Base-by-base conservation (phyloP, 2,888 invertebrate species). In the Sycophila texana region DNA sequence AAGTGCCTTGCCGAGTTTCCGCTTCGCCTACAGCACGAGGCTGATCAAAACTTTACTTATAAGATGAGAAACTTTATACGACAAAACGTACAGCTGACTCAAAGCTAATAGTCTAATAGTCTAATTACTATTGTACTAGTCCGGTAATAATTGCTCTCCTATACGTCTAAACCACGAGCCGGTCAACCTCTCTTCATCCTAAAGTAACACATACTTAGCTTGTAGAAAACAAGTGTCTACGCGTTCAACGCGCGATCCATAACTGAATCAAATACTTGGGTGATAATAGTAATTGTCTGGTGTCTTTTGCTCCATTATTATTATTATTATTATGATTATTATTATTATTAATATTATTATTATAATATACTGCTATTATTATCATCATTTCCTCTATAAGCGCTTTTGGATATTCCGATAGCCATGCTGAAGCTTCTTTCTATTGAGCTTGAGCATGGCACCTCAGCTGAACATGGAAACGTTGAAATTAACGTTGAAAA, bases 131-230 rank as follows among this genome's bases (percentile, higher is more conserved):
- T 83, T 87, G 88, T 86, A 87, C 88, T 88, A 88, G 88, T 88
- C 88, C 86, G 88, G 88, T 88, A 88, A 82, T 88, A 88, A 88
- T 26, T 26, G 85, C 87, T 86, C 85, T 87, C 87, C 87, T 88
- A 70, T 53, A 63, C 49, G 55, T 47, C 70, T 68, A 76, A 76
- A 63, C 26, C 26, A 72, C 22, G 30, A 51, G 66, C 72, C 77
- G 77, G 71, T 58, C 72, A 63, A 72, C 49, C 72, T 71, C 57
- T 66, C 30, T 68, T 16, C 26, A 55, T 61, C 30, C 26, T 66
- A 12, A 72, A 77, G 71, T 53, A 49, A 55, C 58, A 39, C 10
- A 14, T 51, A 53, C n/a, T 18, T 58, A 66, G 26, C 26, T 26
- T 26, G 26, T 26, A 26, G 26, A 26, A 26, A 3, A 26, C 26